Evolutionary conservation across 2,113 vertebrate species (phyloP), one percentile per base, ranked within the genome.

Genomic region (Xiphorhynchus elegans): DNA sequence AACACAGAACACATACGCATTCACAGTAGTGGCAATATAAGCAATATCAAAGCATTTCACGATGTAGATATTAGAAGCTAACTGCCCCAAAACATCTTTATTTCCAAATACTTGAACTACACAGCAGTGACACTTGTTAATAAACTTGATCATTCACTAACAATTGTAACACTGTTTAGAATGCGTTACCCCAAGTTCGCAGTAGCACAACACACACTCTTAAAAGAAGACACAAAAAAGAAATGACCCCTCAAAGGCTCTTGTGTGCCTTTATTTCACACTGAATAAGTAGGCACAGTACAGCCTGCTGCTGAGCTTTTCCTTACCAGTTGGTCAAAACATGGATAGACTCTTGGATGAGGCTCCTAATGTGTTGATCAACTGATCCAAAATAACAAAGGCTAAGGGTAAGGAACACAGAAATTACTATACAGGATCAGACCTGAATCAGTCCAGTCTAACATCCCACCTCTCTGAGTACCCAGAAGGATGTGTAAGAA

Each of bases 231-330:
- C 72, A 80, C 75, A 83, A 92, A 90, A 86, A 92, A 93, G 63
- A 90, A 87, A 82, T 21, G 1, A 90, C 46, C 89, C 89, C 82
- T 94, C 91, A 96, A 96, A 93, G 90, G 93, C 75, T 92, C 93
- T 82, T 93, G 87, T 96, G 95, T 94, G 93, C 59, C 64, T 95
- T 95, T 95, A 93, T 97, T 96, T 95, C 86, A 90, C 85, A 80
- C 39, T 95, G 93, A 96, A 93, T 93, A 86, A 95, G 86, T 82
- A 94, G 79, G 33, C 90, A 93, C 26, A 75, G 82, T 52, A 83
- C 75, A 95, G 90, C 78, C 90, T 90, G 92, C 78, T 96, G 87
- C 82, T 95, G 70, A 88, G 79, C 84, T 90, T 94, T 96, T 95
- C 67, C 87, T 91, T 85, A 91, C 93, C 90, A 87, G 82, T 96